Evolutionary conservation across 2,888 invertebrate species (phyloP), one percentile per base, ranked within the genome.

Genomic region (Temnothorax unifasciatus): DNA sequence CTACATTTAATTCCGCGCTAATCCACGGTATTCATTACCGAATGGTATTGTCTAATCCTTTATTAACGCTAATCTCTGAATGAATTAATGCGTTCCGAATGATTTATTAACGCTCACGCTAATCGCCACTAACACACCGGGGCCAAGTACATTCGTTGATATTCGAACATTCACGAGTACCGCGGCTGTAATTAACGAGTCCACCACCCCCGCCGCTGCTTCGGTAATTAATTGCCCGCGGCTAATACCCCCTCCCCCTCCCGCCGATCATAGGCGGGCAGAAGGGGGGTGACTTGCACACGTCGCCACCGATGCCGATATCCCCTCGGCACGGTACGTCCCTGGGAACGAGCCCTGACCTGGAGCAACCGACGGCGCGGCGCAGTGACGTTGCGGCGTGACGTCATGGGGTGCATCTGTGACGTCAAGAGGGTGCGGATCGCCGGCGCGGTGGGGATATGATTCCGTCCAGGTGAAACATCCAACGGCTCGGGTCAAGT

Each of bases 311-410:
- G 57, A 59, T 38, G 18, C 25, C 47, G 73, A 34, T 38, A 73
- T 34, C 18, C 79, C 73, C 71, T 82, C 84, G 71, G 84, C 79
- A 59, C 25, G 75, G 71, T 84, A 85, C 84, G 88, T 76, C 85
- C 88, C 90, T 88, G 89, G 85, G 85, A 89, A 87, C 88, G 87
- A 88, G 88, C 89, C 85, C 89, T 88, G 90, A 90, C 91, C 89
- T 82, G 95, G 94, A 93, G 94, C 95, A 95, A 95, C 95, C 95
- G 95, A 95, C 90, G 90, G 91, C 91, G 92, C 90, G 90, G 91
- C 91, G 92, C 92, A 91, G 88, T 92, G 91, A 92, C 91, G 92
- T 93, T 96, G 96, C 96, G 95, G 95, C 95, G 95, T 95, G 92
- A 92, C 95, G 95, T 95, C 94, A 95, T 95, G 77, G 89, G 90